Evolutionary conservation across 2,113 vertebrate species (phyloP).

Genomic region (Athene cunicularia): DNA sequence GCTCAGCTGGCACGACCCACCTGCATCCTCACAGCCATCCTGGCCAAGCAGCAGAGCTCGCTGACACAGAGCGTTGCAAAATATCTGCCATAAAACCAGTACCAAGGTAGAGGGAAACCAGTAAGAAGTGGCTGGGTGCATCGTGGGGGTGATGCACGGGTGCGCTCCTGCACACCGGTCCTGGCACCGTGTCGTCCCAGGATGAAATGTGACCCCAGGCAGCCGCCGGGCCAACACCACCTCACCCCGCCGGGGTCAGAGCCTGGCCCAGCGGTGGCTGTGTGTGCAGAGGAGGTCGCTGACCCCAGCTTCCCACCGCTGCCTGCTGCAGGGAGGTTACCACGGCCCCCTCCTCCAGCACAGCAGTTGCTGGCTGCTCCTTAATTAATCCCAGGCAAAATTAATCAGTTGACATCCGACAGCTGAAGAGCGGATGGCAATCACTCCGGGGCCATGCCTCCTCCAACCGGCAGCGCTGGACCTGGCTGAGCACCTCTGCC

Average conservation of each 20-base stretch:
- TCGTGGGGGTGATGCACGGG: rapidly evolving
- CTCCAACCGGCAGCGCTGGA: not conserved
- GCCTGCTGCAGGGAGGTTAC: not conserved
- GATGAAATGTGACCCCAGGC: not conserved
- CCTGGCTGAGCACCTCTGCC: rapidly evolving
- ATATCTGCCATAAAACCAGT: not conserved
- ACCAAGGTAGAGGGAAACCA: rapidly evolving
- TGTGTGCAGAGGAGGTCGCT: not conserved
- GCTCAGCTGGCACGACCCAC: rapidly evolving
- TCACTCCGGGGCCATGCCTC: not conserved
- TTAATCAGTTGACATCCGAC: conserved; percentile 64
- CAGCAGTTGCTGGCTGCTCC: not conserved
- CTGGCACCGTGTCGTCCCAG: rapidly evolving
- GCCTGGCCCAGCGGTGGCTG: rapidly evolving
- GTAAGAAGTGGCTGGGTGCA: rapidly evolving
- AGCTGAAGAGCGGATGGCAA: conserved; percentile 5
- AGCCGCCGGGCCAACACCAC: rapidly evolving
- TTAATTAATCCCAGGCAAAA: conserved; percentile 66
- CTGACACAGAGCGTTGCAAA: not conserved
- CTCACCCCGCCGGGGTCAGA: rapidly evolving
- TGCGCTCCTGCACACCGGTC: rapidly evolving
- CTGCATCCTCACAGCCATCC: not conserved
- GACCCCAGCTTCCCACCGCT: conserved; percentile 5
- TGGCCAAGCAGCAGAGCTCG: not conserved
- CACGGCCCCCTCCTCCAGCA: rapidly evolving